Evolutionary conservation across 2,797 vertebrate species (phyloP), one percentile per base, ranked within the genome.

Genomic region (Pseudomugil gertrudae): DNA sequence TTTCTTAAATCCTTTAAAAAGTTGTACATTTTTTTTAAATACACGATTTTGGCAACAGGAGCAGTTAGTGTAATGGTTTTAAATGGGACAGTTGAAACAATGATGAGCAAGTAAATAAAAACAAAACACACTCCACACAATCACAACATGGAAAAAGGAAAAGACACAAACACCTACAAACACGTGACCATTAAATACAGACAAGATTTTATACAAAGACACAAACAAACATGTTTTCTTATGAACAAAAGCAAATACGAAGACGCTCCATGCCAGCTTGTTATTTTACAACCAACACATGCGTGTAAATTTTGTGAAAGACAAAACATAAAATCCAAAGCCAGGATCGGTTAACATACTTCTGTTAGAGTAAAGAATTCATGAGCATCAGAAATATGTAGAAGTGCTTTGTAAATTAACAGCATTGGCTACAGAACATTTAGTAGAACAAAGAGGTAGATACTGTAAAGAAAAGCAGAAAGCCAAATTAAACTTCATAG

Each of bases 371-470:
- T 57, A 75, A 40, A 21, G 43, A 63, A 72, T 65, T 38, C 50
- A 45, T 19, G 15, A 54, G 27, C 2, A 33, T 57, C 47, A n/a
- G 3, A 33, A 38, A 58, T 47, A 63, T 64, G 47, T 75, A 2
- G 36, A 43, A 32, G 27, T 15, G 45, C 33, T 85, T 92, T 92
- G 90, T 92, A 93, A 93, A 94, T 92, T 90, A 94, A 94, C 72
- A 94, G 74, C 83, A 87, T 91, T 93, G 91, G 93, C 86, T 92
- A 89, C 83, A 95, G 91, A 96, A 94, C 81, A 92, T 85, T 78
- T 73, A 59, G 76, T 79, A 71, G 75, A 74, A 81, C 69, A 86
- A 66, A 82, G 69, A 86, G 58, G 62, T 67, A 85, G 54, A 79
- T 73, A 54, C 63, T 74, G 74, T 11, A 63, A 70, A 53, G 73